Base-by-base conservation (phyloP, 2,797 vertebrate species). In the Sebastes cheni region DNA sequence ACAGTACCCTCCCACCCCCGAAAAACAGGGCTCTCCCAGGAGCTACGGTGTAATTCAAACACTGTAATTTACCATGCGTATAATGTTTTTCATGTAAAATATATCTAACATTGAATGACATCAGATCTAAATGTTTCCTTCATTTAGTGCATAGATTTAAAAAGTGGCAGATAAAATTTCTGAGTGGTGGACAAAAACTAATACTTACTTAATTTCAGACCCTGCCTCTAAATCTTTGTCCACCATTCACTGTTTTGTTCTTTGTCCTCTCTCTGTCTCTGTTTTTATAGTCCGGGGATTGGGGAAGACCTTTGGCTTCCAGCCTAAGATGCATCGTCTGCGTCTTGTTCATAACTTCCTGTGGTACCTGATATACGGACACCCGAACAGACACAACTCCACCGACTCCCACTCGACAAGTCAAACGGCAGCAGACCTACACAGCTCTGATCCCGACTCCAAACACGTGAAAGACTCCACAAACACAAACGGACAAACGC, bases 261-360 rank as follows among this genome's bases (percentile, higher is more conserved):
- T 30, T 23, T 54, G 4, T 56, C 6, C 25, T 67, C 22, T 76
- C 1, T 67, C 9, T 34, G 5, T 27, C 3, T 71, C 1, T 22
- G 6, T 18, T 13, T 68, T 50, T 23, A 3, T 3, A 99, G 98
- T 99, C 83, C 96, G 95, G 23, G 98, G 98, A 61, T 91, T 98
- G 12, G 97, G 97, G 2, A 97, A 96, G 64, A 94, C 95, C 1
- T 90, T 97, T 9, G 98, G 98, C 16, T 99, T 97, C 88, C 97
- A 98, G 89, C 97, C 98, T 42, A 99, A 99, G 94, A 99, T 99
- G 98, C 97, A 96, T 55, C 98, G 98, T 54, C 93, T 99, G 65
- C 96, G 95, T 50, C 74, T 95, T 12, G 90, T 97, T 13, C 97
- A 99, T 86, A 91, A 86, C 72, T 99, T 98, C 87, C 94, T 99